Evolutionary conservation across 2,797 vertebrate species (phyloP).

Genomic region (Coendou prehensilis): DNA sequence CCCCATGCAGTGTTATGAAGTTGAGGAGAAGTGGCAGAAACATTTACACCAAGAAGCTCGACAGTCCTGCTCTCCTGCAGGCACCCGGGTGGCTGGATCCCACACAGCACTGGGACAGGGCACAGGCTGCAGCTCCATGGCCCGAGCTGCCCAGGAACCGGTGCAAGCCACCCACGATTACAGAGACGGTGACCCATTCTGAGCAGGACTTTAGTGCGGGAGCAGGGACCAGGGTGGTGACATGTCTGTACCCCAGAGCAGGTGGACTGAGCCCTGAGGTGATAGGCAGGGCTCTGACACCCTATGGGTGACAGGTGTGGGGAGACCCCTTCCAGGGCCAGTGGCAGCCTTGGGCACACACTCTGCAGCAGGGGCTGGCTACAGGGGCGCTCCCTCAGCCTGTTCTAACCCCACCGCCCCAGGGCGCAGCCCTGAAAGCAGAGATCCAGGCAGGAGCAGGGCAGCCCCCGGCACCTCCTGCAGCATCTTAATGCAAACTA

Average conservation of each 20-base stretch:
- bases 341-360: accelerated
- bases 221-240: no score
- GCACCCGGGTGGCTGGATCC: neutral
- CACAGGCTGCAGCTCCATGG: neutral
- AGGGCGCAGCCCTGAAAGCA: no score
- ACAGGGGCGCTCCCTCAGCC: neutral
- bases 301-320: neutral
- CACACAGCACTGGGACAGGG: neutral
- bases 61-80: neutral
- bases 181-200: neutral
- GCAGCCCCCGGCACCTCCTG: neutral
- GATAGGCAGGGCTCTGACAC: accelerated
- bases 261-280: no score
- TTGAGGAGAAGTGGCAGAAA: neutral
- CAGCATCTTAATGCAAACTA: no score
- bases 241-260: neutral
- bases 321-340: accelerated
- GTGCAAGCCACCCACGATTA: accelerated
- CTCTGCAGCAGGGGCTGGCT: neutral
- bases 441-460: neutral
- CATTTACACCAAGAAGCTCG: neutral
- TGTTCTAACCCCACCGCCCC: neutral
- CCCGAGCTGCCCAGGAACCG: neutral
- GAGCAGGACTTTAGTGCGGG: neutral
- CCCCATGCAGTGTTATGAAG: accelerated